A percentile compares a stretch with the other conserved stretches of the same genome.
These are phyloP conservation scores for Ramphastos sulfuratus DNA, from an alignment of 2,113 vertebrate species.

Conservation along the genomic window DNA sequence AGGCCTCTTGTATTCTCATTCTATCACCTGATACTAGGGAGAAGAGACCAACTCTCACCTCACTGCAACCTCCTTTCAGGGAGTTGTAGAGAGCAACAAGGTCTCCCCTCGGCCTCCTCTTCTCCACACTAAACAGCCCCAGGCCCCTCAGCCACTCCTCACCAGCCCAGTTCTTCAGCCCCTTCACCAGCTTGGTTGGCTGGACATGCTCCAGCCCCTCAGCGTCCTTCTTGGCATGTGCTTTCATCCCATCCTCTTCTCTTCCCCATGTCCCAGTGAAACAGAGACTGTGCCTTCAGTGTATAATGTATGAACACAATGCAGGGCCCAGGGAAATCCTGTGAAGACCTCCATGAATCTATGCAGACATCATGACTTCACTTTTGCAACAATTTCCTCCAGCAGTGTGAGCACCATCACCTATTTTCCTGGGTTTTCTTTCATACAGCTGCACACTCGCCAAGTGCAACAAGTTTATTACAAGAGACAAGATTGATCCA, in stretches of 20 bases:
- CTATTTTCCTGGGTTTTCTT: not conserved
- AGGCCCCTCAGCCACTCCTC: too few species aligned
- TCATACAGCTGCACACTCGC: not conserved
- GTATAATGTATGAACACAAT: rapidly evolving
- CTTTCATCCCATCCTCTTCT: not conserved
- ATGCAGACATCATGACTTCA: not conserved
- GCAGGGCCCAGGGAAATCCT: not conserved
- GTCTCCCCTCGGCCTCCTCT: too few species aligned
- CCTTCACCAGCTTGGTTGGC: too few species aligned
- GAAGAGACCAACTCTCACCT: too few species aligned
- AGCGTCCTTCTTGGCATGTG: too few species aligned
- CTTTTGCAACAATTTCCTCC: not conserved
- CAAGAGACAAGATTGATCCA: not conserved
- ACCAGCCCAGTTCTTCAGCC: too few species aligned
- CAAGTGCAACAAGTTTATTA: not conserved
- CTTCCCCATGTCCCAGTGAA: not conserved
- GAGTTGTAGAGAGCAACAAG: too few species aligned
- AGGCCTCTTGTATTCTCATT: too few species aligned
- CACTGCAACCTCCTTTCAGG: too few species aligned
- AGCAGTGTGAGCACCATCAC: not conserved
- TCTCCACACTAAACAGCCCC: too few species aligned
- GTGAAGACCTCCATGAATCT: not conserved
- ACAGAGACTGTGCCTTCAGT: not conserved
- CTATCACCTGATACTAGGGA: too few species aligned
- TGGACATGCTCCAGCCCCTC: too few species aligned